Evolutionary conservation across 1,140 invertebrate genomes (phyloP), one percentile per base, ranked within the genome.

Genomic region (Chionoecetes opilio): DNA sequence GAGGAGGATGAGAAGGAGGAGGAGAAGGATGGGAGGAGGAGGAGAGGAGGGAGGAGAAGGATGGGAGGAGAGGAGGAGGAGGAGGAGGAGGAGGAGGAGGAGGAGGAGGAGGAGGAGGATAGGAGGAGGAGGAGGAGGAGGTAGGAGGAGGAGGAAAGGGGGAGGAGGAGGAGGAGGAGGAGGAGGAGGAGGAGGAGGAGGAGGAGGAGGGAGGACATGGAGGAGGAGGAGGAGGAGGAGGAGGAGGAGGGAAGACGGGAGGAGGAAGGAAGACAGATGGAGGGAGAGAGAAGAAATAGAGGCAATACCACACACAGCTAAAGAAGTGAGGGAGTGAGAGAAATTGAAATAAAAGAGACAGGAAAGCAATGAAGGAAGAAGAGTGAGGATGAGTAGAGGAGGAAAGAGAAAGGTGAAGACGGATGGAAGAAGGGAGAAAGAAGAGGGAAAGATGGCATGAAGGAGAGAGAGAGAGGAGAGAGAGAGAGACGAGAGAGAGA

Each of bases 181-280:
- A 32, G 35, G 86, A 38, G 34, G 26, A 35, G 35, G 26, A 26
- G 86, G 34, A 88, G 5, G 86, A 26, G 34, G 35, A 88, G 86
- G 34, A 35, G 35, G 86, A 26, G 86, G 63, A 26, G n/a, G 63
- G 63, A 75, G 63, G 63, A 75, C 21, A 26, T n/a, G 63, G 63
- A 75, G 63, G 63, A 75, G 53, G 53, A 63, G 53, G 53, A 63
- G 9, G 53, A 86, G 26, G 85, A 37, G 85, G 85, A 86, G 35
- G 85, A 35, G 26, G 29, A 86, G 31, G 85, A 86, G 35, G 85
- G 14, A 31, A 26, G 32, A 46, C 6, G 38, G 38, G 37, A 53
- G 41, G n/a, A 26, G 29, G n/a, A 31, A 53, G 41, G 88, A 46
- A 46, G 88, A 53, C 9, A 31, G 38, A 53, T 11, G 21, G 88